These are phyloP conservation scores for Nymphicus hollandicus DNA, from an alignment of 2,113 vertebrate species.

Conservation along the genomic window DNA sequence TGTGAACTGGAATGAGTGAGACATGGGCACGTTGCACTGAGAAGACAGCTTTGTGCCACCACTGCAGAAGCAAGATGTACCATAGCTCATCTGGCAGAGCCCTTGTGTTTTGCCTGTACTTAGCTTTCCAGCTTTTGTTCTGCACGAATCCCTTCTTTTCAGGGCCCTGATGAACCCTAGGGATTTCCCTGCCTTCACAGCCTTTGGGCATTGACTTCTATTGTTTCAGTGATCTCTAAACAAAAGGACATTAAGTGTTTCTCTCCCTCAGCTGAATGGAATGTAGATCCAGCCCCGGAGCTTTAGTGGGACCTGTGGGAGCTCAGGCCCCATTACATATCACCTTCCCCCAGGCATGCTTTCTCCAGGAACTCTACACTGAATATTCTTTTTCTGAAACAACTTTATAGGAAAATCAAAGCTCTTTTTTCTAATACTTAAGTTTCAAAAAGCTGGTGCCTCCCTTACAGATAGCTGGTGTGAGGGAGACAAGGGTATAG, in stretches of 20 bases:
- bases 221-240: not conserved
- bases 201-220: not conserved
- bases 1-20: not conserved
- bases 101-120: not conserved
- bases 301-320: not conserved
- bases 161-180: not conserved
- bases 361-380: not conserved
- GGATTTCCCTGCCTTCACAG: not conserved
- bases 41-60: not conserved
- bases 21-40: not conserved
- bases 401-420: not conserved
- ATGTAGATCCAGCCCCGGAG: not conserved
- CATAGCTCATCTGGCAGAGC: not conserved
- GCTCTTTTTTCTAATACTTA: not conserved
- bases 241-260: not conserved
- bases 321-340: not conserved
- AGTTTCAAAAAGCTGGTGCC: not conserved
- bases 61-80: not conserved
- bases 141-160: not conserved
- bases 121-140: not conserved
- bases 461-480: not conserved
- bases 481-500: not conserved
- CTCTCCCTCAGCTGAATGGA: not conserved
- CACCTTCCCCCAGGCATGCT: fast-evolving
- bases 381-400: not conserved